These are phyloP conservation scores for Pipistrellus pipistrellus DNA, from an alignment of 2,797 vertebrate species.

Conservation along the genomic window DNA sequence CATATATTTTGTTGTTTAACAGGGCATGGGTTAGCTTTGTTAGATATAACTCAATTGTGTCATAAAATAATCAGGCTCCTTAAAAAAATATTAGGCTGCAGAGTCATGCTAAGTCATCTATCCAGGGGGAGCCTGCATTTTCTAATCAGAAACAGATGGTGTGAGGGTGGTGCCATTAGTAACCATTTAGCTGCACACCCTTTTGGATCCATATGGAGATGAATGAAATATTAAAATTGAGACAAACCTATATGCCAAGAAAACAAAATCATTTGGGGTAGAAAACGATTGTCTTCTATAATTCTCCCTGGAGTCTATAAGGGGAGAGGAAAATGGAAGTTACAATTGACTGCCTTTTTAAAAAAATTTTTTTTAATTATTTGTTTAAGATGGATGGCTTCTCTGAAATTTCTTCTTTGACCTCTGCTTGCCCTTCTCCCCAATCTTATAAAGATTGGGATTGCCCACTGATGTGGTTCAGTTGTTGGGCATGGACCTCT, in stretches of 20 bases:
- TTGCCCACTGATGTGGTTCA: too few relatives aligned
- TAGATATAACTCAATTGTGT: conserved; percentile 53
- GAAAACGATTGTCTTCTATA: not conserved
- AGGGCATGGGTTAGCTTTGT: conserved; percentile 38
- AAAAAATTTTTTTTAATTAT: not conserved
- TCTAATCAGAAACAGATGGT: conserved; percentile 68
- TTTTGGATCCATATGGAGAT: not conserved
- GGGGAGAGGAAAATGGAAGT: not conserved
- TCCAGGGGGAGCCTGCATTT: not conserved
- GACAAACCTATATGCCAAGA: conserved; percentile 22
- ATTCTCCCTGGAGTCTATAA: not conserved
- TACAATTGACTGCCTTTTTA: not conserved
- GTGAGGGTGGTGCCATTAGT: not conserved
- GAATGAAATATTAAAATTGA: not conserved
- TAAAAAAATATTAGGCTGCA: conserved; percentile 57
- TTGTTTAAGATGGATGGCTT: not conserved
- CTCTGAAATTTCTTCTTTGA: not conserved
- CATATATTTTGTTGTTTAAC: not conserved
- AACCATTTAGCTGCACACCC: not conserved
- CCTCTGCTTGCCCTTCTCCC: not conserved
- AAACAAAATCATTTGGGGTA: conserved; percentile 46
- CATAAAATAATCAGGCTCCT: conserved; percentile 61
- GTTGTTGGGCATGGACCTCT: too few relatives aligned
- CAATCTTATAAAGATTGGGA: not conserved
- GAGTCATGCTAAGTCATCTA: conserved; percentile 72